phyloP scores from a whole-genome alignment of 2,113 vertebrate genomes.

The Chamaea fasciata region DNA sequence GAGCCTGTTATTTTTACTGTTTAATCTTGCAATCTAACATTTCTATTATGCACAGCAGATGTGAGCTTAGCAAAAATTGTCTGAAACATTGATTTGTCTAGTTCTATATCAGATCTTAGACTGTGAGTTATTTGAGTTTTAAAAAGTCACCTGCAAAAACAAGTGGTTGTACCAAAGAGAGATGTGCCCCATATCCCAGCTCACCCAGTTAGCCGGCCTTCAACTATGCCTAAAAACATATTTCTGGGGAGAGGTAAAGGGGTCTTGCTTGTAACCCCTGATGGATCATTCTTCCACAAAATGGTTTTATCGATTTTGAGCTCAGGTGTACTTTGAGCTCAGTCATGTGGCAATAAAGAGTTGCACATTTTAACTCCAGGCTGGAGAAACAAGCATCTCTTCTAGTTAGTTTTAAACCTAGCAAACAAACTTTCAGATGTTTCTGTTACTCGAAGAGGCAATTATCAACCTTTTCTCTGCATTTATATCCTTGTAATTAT shows the following conservation, averaged over 20 bases:
- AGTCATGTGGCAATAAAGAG: background rate
- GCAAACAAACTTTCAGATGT: background rate
- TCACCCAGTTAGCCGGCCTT: background rate
- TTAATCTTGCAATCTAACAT: background rate
- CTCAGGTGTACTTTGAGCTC: background rate
- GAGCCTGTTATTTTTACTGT: background rate
- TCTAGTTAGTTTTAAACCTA: background rate
- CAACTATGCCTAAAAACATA: background rate
- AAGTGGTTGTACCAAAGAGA: background rate
- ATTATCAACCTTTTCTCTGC: background rate
- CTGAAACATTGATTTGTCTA: background rate
- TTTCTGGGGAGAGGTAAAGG: background rate
- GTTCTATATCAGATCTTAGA: background rate
- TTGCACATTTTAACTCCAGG: background rate
- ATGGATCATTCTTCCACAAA: background rate
- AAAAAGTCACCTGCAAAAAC: background rate
- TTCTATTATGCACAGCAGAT: background rate
- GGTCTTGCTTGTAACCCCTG: background rate
- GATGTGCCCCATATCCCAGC: background rate
- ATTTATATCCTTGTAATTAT: background rate
- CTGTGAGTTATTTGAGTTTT: background rate
- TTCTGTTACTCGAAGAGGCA: background rate
- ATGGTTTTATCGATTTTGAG: background rate
- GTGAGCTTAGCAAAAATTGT: background rate
- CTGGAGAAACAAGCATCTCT: background rate